These are phyloP conservation scores for Limanda limanda DNA, from an alignment of 2,113 vertebrate species.

Conservation along the genomic window DNA sequence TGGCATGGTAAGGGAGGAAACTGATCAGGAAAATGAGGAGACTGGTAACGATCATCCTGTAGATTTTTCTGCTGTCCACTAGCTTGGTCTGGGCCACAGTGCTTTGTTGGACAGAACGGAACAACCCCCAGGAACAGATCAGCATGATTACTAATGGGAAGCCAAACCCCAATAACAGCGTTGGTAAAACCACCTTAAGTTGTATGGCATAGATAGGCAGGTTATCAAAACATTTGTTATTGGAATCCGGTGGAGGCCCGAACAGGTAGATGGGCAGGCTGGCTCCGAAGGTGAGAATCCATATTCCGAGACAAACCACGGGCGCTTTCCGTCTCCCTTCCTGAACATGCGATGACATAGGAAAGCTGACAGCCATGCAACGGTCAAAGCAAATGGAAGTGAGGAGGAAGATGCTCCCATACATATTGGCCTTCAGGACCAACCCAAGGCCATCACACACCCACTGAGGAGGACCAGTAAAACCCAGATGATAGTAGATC, in stretches of 20 bases:
- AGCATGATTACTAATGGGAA: conserved; percentile 74
- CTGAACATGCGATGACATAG: conserved; percentile 65
- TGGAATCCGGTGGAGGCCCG: accelerated
- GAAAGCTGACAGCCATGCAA: conserved; percentile 78
- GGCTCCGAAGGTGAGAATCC: conserved; percentile 71
- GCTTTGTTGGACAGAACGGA: conserved; percentile 69
- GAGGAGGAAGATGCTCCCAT: conserved; percentile 82
- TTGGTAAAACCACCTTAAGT: conserved; percentile 4
- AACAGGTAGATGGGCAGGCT: conserved; percentile 65
- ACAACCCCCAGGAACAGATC: conserved; percentile 73
- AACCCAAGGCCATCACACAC: conserved; percentile 65
- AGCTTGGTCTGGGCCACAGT: conserved; percentile 66
- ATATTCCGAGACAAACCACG: conserved; percentile 71
- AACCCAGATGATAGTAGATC: conserved; percentile 61
- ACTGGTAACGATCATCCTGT: conserved; percentile 73
- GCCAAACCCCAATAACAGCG: conserved; percentile 69
- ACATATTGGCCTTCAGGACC: conserved; percentile 82
- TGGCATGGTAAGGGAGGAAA: conserved; percentile 81
- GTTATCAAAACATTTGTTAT: conserved; percentile 52
- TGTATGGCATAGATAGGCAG: conserved; percentile 51
- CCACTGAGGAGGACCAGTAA: accelerated
- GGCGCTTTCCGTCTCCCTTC: conserved; percentile 67
- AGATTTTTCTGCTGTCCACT: conserved; percentile 75
- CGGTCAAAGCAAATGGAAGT: conserved; percentile 80
- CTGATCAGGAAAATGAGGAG: conserved; percentile 77